Evolutionary conservation across 2,113 vertebrate species (phyloP).

Genomic region (Romanogobio albipinnatus): DNA sequence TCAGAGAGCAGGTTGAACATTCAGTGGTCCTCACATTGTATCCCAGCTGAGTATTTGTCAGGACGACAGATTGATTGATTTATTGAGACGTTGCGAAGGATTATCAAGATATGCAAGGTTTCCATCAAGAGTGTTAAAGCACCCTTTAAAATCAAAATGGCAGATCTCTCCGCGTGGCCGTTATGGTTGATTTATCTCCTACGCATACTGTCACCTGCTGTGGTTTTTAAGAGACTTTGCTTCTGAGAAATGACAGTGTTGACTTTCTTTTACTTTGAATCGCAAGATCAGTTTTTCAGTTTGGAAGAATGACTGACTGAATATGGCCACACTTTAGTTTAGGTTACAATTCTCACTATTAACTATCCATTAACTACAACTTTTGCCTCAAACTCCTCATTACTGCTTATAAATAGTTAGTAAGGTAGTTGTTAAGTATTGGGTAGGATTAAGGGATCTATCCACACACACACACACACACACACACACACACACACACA

Average conservation of each 20-base stretch:
- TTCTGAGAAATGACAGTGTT: constrained; percentile 49
- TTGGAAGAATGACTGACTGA: not conserved
- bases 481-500: too few relatives aligned
- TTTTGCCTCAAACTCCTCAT: too few relatives aligned
- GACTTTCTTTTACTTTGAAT: not conserved
- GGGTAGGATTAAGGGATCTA: too few relatives aligned
- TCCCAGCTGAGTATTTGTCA: not conserved
- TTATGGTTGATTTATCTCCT: constrained; percentile 35
- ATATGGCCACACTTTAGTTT: too few relatives aligned
- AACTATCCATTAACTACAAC: too few relatives aligned
- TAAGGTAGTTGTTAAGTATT: too few relatives aligned
- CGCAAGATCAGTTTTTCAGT: not conserved
- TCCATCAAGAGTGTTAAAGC: not conserved
- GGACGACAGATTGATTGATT: not conserved
- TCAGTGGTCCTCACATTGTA: not conserved
- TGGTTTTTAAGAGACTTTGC: constrained; percentile 39
- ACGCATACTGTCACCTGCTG: constrained; percentile 40
- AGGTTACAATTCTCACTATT: too few relatives aligned
- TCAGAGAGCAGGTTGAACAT: not conserved
- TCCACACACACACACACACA: too few relatives aligned
- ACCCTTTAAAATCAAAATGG: constrained; percentile 11
- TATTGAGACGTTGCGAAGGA: too few relatives aligned
- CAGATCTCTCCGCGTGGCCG: not conserved
- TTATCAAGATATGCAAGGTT: too few relatives aligned
- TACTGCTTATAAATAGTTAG: too few relatives aligned